Conservation (phyloP, 2,113 vertebrate genomes). For the Dromaius novaehollandiae region DNA sequence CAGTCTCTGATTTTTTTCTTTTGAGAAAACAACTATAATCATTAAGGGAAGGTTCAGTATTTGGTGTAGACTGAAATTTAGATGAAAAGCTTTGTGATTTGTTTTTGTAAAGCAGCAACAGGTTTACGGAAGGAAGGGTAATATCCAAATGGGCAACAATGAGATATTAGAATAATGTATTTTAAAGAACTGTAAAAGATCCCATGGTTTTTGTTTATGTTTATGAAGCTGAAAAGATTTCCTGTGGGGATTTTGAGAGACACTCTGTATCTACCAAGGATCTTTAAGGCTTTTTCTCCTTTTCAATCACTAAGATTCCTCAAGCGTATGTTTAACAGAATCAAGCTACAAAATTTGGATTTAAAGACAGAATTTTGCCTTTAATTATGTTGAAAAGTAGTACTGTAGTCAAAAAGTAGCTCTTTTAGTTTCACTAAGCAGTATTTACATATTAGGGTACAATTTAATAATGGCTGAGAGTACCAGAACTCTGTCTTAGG, state of each 20-base stretch:
- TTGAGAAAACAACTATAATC: not conserved
- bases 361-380: not conserved
- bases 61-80: not conserved
- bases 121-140: not conserved
- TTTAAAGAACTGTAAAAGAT: not conserved
- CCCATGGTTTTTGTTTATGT: rapidly evolving
- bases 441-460: not conserved
- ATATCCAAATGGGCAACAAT: not conserved
- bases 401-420: not conserved
- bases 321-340: not conserved
- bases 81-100: not conserved
- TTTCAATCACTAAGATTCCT: not conserved
- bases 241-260: not conserved
- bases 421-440: not conserved
- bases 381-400: not conserved
- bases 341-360: not conserved
- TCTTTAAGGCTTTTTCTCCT: not conserved
- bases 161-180: not conserved
- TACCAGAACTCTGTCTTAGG: not conserved
- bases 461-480: not conserved
- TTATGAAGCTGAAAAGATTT: not conserved
- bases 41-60: not conserved
- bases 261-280: not conserved
- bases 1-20: not conserved
- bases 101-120: not conserved